Conservation (phyloP, 2,888 invertebrate species). For the Cantharis flavilabris region DNA sequence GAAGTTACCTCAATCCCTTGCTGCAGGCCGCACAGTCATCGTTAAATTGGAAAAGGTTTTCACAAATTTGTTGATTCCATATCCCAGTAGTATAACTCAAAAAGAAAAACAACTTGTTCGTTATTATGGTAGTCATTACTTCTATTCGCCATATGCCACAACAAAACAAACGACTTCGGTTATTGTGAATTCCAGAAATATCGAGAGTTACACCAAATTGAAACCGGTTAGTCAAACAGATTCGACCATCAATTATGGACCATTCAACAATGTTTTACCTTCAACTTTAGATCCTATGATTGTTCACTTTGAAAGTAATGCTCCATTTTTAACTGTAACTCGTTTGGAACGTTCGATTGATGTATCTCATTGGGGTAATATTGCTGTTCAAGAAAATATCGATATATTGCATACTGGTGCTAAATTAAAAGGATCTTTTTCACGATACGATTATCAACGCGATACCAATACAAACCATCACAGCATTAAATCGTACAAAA, state of each 20-base stretch:
- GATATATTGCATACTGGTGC: constrained; percentile 94
- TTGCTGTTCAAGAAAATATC: constrained; percentile 94
- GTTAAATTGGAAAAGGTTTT: constrained; percentile 74
- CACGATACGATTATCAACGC: constrained; percentile 95
- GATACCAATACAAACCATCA: constrained; percentile 87
- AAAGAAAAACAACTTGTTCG: constrained; percentile 92
- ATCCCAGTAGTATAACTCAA: constrained; percentile 88
- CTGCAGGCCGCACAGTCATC: constrained; percentile 62
- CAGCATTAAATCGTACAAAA: constrained; percentile 91
- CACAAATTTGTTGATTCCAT: constrained; percentile 77
- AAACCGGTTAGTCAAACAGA: constrained; percentile 82
- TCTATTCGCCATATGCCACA: constrained; percentile 83
- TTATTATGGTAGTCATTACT: constrained; percentile 82
- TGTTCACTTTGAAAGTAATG: constrained; percentile 95
- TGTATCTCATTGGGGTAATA: constrained; percentile 99
- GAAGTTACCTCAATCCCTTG: constrained; percentile 63
- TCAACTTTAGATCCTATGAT: constrained; percentile 66
- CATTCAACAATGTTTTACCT: constrained; percentile 75
- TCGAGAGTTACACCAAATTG: constrained; percentile 81
- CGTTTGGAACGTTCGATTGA: constrained; percentile 86
- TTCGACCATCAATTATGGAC: constrained; percentile 84
- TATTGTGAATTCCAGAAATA: constrained; percentile 73
- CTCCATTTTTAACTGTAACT: constrained; percentile 94
- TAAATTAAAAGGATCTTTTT: constrained; percentile 90
- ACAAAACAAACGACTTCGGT: constrained; percentile 82